These are phyloP conservation scores for Pangasianodon hypophthalmus DNA, from an alignment of 2,113 vertebrate species.

Conservation along the genomic window DNA sequence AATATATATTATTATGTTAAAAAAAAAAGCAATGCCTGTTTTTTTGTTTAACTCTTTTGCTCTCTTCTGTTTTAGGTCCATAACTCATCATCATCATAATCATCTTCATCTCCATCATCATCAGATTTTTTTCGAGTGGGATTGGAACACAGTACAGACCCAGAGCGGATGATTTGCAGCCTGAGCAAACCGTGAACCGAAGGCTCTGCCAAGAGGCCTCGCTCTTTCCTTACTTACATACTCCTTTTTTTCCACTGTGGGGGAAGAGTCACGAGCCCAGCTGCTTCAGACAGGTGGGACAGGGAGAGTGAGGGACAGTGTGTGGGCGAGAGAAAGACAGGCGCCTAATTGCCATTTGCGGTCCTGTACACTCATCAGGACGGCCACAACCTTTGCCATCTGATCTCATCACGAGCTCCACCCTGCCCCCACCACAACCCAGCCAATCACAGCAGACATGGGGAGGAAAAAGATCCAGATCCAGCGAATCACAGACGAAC, in stretches of 20 bases:
- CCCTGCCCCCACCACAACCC: constrained; percentile 50
- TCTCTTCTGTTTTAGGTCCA: constrained; percentile 68
- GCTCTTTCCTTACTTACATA: constrained; percentile 52
- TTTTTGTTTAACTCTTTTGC: background rate
- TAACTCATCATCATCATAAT: constrained; percentile 42
- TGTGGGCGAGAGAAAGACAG: constrained; percentile 49
- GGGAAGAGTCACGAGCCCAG: constrained; percentile 54
- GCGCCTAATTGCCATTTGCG: constrained; percentile 28
- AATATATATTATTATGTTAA: background rate
- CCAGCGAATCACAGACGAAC: constrained; percentile 96
- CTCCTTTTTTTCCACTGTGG: constrained; percentile 38
- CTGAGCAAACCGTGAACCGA: constrained; percentile 74
- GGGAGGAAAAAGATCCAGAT: constrained; percentile 99
- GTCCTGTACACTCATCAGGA: constrained; percentile 30
- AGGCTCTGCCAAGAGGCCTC: constrained; percentile 55
- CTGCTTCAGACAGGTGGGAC: constrained; percentile 53
- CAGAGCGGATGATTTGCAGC: constrained; percentile 62
- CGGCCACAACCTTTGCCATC: constrained; percentile 43
- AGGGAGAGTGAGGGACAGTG: constrained; percentile 49
- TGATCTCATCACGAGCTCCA: constrained; percentile 48
- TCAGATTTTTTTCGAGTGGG: constrained; percentile 54
- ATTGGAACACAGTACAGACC: constrained; percentile 60
- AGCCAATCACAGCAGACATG: constrained; percentile 74
- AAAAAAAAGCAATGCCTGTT: background rate
- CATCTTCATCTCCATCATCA: constrained; percentile 41